A percentile compares a stretch with the other conserved stretches of the same genome.
Evolutionary conservation across 2,888 invertebrate species (phyloP).

Genomic region (Drosophila fulvimacula): DNA sequence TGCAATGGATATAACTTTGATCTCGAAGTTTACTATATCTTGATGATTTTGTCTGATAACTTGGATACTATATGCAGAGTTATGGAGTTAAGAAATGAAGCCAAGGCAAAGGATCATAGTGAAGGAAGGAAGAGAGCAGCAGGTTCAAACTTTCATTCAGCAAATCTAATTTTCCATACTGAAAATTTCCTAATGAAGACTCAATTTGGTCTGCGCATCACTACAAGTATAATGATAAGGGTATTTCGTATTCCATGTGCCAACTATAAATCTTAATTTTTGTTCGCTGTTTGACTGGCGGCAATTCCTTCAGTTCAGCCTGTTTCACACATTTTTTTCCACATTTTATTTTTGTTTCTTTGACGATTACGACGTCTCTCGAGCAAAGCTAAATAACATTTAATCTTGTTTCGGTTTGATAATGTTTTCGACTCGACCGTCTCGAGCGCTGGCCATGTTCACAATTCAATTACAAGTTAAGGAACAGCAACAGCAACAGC

Average conservation of each 20-base stretch:
- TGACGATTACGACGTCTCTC: constrained; percentile 11
- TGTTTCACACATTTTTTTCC: constrained; percentile 61
- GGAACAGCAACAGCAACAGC: constrained; percentile 54
- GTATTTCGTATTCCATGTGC: background rate
- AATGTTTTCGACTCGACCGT: constrained; percentile 22
- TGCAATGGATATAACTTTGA: background rate
- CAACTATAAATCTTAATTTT: background rate
- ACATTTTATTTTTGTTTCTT: constrained; percentile 1
- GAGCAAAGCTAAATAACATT: constrained; percentile 38
- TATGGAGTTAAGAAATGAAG: too few relatives aligned
- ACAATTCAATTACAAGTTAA: constrained; percentile 75
- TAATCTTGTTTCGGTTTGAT: constrained; percentile 56
- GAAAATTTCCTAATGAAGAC: background rate
- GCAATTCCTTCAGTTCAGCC: constrained; percentile 50
- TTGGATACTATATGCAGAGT: too few relatives aligned
- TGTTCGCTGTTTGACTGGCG: constrained; percentile 29
- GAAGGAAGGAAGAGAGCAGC: background rate
- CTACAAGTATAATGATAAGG: background rate
- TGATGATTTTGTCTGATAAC: too few relatives aligned
- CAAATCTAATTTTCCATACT: too few relatives aligned
- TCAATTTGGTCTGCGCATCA: background rate
- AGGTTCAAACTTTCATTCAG: background rate
- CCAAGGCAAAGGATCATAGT: too few relatives aligned
- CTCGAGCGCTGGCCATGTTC: constrained; percentile 51
- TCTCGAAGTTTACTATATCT: too few relatives aligned